Evolutionary conservation across 2,113 vertebrate species (phyloP).

Genomic region (Hippocampus comes): DNA sequence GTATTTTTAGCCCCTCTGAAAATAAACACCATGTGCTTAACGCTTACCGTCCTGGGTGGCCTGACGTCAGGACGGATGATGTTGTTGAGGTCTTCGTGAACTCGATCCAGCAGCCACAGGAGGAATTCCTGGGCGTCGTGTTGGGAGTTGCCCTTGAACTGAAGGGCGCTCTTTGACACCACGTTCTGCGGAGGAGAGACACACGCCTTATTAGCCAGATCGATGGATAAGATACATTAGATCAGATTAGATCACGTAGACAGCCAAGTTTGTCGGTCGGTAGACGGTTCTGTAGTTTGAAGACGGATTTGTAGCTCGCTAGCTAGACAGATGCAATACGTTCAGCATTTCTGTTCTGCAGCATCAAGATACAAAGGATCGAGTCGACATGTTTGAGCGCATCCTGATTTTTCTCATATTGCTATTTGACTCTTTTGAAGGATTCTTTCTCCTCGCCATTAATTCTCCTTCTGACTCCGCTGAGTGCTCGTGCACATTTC

Average conservation of each 20-base stretch:
- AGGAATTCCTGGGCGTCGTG: constrained; percentile 98
- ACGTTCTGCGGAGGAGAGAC: constrained; percentile 76
- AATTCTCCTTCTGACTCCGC: constrained; percentile 24
- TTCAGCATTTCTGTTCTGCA: no score
- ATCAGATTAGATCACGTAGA: no score
- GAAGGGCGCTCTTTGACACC: constrained; percentile 91
- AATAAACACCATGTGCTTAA: background rate
- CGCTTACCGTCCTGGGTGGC: constrained; percentile 79
- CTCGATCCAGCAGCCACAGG: constrained; percentile 95
- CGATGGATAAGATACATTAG: no score
- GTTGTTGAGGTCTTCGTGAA: constrained; percentile 94
- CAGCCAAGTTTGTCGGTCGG: no score
- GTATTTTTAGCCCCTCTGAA: background rate
- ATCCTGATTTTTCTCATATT: no score
- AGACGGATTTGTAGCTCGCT: no score
- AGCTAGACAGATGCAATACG: no score
- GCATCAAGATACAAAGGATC: no score
- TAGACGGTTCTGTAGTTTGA: no score
- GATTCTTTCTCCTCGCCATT: constrained; percentile 28
- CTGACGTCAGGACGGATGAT: constrained; percentile 75
- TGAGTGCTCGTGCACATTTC: constrained; percentile 15
- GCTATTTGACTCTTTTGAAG: background rate
- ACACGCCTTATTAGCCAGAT: background rate
- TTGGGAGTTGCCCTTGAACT: constrained; percentile 93
- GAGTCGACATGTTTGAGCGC: no score